Percentiles rank a stretch among this genome's conserved stretches.
These are phyloP conservation scores for Stratiolaelaps scimitus DNA, from an alignment of 1,140 invertebrate species.

Conservation along the genomic window DNA sequence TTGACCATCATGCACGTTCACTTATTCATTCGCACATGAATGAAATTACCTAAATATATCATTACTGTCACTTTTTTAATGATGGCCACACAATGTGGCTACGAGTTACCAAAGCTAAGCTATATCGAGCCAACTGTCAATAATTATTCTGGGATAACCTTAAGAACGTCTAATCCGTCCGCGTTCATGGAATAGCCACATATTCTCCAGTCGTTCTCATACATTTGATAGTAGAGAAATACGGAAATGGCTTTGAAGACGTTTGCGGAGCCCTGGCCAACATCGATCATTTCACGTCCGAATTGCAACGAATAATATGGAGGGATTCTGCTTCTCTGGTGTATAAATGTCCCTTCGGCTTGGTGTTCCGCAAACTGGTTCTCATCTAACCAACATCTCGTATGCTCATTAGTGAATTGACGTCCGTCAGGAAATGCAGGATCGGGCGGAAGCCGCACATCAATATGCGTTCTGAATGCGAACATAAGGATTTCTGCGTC, in stretches of 20 bases:
- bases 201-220: slow-evolving; percentile 51
- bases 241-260: slow-evolving; percentile 63
- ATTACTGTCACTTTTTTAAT: no score
- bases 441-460: slow-evolving; percentile 60
- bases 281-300: slow-evolving; percentile 50
- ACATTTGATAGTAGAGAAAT: slow-evolving; percentile 61
- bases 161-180: no score
- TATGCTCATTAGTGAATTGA: slow-evolving; percentile 56
- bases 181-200: no score
- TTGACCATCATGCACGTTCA: no score
- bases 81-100: no score
- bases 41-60: no score
- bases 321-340: slow-evolving; percentile 49
- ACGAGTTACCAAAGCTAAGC: no score
- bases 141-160: no score
- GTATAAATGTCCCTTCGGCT: slow-evolving; percentile 34
- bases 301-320: slow-evolving; percentile 58
- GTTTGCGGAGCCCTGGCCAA: slow-evolving; percentile 64
- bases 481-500: slow-evolving; percentile 63
- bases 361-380: slow-evolving; percentile 38
- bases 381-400: slow-evolving; percentile 50
- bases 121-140: no score
- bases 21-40: no score
- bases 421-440: slow-evolving; percentile 59
- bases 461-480: slow-evolving; percentile 62